phyloP scores from a whole-genome alignment of 1,140 invertebrate genomes.

The Anastrepha ludens region DNA sequence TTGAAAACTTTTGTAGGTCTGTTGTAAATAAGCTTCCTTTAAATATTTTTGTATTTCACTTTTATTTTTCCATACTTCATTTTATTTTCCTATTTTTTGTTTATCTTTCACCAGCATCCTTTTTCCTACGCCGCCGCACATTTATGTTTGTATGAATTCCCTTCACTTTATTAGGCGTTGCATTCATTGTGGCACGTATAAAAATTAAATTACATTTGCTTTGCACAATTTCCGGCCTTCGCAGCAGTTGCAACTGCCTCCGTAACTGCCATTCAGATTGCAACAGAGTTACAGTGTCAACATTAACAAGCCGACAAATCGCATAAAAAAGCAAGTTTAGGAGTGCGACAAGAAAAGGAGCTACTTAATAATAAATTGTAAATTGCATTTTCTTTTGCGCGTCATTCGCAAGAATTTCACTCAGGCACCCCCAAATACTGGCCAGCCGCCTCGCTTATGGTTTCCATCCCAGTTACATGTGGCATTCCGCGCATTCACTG shows the following conservation, averaged over 20 bases:
- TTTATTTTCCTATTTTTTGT: background rate
- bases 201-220: conserved; percentile 50
- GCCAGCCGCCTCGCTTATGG: background rate
- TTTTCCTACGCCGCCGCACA: background rate
- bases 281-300: conserved; percentile 24
- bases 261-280: background rate
- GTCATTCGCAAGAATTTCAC: background rate
- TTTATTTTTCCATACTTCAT: too few relatives aligned
- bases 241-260: background rate
- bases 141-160: conserved; percentile 14
- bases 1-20: background rate
- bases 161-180: conserved; percentile 36
- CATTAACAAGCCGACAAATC: conserved; percentile 45
- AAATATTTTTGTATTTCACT: too few relatives aligned
- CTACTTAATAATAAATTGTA: conserved; percentile 50
- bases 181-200: conserved; percentile 46
- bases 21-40: too few relatives aligned
- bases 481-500: background rate
- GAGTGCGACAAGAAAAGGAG: background rate
- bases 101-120: background rate
- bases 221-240: conserved; percentile 43
- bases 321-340: background rate
- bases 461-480: background rate
- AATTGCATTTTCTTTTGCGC: conserved; percentile 41
- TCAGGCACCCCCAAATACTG: background rate